These are phyloP conservation scores for Pachycephala philippinensis DNA, from an alignment of 2,113 vertebrate species.

Conservation along the genomic window DNA sequence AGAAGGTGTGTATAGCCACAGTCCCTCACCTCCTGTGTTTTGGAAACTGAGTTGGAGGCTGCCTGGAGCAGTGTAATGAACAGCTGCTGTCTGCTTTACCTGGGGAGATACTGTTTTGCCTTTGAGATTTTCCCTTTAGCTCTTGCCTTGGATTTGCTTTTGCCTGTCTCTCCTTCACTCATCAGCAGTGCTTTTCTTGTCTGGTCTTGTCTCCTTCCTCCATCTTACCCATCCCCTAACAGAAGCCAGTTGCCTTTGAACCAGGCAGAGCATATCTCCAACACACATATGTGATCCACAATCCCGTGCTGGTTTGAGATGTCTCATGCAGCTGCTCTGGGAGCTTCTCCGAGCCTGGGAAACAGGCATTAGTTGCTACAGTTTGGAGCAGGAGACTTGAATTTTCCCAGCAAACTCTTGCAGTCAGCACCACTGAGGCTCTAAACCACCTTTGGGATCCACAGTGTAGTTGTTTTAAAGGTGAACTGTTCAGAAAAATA, in stretches of 20 bases:
- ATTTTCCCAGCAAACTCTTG: not conserved
- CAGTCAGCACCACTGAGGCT: not conserved
- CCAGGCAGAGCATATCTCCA: not conserved
- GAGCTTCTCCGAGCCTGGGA: not conserved
- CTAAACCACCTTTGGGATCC: not conserved
- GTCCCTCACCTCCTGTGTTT: not conserved
- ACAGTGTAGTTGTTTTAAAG: not conserved
- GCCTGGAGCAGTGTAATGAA: not conserved
- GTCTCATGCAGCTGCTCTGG: not conserved
- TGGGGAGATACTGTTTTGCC: not conserved
- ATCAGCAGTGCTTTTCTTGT: not conserved
- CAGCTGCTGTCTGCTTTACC: not conserved
- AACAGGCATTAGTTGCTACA: not conserved
- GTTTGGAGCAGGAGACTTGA: not conserved
- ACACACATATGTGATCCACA: not conserved
- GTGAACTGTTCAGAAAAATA: not conserved
- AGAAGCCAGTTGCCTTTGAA: not conserved
- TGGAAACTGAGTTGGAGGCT: not conserved
- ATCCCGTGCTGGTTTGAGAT: rapidly evolving
- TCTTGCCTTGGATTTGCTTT: not conserved
- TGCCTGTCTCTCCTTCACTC: not conserved
- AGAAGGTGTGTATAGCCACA: not conserved
- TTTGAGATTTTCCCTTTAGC: not conserved
- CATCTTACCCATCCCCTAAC: not conserved
- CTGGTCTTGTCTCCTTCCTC: not conserved